These are phyloP conservation scores for Dryomyza anilis DNA, from an alignment of 2,888 invertebrate species.

Conservation along the genomic window DNA sequence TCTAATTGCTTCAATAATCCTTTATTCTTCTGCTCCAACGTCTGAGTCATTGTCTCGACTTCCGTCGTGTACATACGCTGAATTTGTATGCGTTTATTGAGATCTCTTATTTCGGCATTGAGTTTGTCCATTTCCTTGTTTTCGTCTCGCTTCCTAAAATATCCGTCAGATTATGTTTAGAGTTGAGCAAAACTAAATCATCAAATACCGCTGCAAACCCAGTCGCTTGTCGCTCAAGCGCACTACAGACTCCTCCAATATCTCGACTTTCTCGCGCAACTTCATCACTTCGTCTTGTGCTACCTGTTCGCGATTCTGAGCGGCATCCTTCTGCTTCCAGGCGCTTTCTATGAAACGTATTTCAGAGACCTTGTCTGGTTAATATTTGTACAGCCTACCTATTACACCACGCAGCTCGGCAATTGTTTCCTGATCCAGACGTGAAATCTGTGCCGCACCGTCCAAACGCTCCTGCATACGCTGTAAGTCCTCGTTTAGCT, in stretches of 20 bases:
- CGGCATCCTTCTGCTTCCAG: constrained; percentile 60
- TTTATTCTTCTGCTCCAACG: constrained; percentile 57
- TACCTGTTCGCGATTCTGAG: constrained; percentile 57
- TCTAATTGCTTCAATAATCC: constrained; percentile 55
- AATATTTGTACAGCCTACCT: constrained; percentile 48
- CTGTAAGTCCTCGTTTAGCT: constrained; percentile 47
- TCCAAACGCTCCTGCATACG: constrained; percentile 45
- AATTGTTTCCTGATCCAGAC: constrained; percentile 56
- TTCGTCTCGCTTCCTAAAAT: constrained; percentile 47
- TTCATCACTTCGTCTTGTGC: constrained; percentile 56
- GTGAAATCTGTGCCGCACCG: constrained; percentile 45
- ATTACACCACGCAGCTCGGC: constrained; percentile 54
- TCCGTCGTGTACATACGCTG: constrained; percentile 56
- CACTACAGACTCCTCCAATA: constrained; percentile 50
- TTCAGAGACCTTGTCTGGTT: background rate
- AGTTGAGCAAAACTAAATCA: background rate
- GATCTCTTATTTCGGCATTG: constrained; percentile 54
- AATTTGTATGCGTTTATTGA: constrained; percentile 55
- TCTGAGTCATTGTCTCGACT: constrained; percentile 53
- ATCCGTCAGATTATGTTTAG: background rate
- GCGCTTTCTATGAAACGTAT: constrained; percentile 50
- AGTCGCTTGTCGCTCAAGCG: constrained; percentile 50
- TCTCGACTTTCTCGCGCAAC: constrained; percentile 52
- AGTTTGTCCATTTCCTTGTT: constrained; percentile 57
- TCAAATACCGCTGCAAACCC: constrained; percentile 44